Percentiles rank a stretch among this genome's conserved stretches.
Evolutionary conservation across 2,888 invertebrate genomes (phyloP).

Genomic region (Platynereis dumerilii): DNA sequence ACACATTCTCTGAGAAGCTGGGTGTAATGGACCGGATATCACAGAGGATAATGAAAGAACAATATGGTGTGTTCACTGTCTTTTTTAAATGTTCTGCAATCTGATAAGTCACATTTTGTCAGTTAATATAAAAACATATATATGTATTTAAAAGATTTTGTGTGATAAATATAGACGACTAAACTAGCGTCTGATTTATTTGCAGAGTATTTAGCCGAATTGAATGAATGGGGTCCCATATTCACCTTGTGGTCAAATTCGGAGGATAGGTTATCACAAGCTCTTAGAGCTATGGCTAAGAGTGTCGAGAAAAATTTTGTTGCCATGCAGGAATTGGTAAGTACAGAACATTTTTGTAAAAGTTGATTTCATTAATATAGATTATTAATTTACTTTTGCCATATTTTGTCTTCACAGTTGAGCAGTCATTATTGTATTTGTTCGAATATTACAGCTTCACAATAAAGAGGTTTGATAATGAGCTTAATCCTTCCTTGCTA

Average conservation of each 20-base stretch:
- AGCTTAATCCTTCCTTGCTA: too few species aligned
- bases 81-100: background rate
- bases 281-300: slow-evolving; percentile 55
- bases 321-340: slow-evolving; percentile 55
- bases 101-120: background rate
- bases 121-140: too few species aligned
- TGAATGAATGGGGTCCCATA: slow-evolving; percentile 71
- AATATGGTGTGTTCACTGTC: slow-evolving; percentile 34
- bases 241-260: slow-evolving; percentile 71
- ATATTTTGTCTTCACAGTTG: too few species aligned
- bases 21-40: slow-evolving; percentile 72
- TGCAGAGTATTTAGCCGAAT: slow-evolving; percentile 67
- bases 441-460: too few species aligned
- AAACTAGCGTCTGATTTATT: too few species aligned
- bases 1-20: slow-evolving; percentile 71
- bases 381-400: too few species aligned
- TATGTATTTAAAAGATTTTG: too few species aligned
- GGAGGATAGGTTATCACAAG: slow-evolving; percentile 64
- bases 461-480: too few species aligned
- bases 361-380: too few species aligned
- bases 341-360: slow-evolving; percentile 25
- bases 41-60: slow-evolving; percentile 50
- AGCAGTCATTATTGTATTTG: too few species aligned
- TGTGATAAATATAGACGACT: too few species aligned
- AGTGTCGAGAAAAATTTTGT: slow-evolving; percentile 53